Evolutionary conservation across 2,888 invertebrate species (phyloP).

Genomic region (Pyrocoelia pectoralis): DNA sequence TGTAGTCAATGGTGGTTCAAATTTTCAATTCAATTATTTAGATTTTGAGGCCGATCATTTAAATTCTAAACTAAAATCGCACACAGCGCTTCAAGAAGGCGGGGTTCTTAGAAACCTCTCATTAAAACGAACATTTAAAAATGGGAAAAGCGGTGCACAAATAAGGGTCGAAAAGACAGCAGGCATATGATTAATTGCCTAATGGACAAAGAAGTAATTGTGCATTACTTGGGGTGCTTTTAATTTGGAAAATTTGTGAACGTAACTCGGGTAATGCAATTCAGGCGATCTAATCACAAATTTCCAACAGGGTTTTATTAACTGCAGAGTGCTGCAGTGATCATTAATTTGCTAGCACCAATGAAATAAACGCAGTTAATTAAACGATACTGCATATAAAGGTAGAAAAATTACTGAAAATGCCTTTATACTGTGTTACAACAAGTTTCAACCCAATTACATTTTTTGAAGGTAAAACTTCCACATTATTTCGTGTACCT

Average conservation of each 20-base stretch:
- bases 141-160: too few species aligned
- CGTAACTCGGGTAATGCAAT: neutral
- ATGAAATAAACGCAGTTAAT: slow-evolving; percentile 12
- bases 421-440: neutral
- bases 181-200: too few species aligned
- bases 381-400: slow-evolving; percentile 3
- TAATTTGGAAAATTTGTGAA: neutral
- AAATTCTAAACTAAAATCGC: too few species aligned
- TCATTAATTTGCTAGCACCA: slow-evolving; percentile 9
- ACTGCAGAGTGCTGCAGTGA: slow-evolving; percentile 10
- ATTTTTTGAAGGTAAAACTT: neutral
- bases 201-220: too few species aligned
- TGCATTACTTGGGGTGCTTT: neutral
- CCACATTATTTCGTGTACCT: neutral
- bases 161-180: too few species aligned
- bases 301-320: slow-evolving; percentile 9
- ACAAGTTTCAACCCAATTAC: neutral
- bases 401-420: neutral
- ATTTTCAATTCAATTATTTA: too few species aligned
- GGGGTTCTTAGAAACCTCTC: too few species aligned
- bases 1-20: too few species aligned
- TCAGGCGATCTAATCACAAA: slow-evolving; percentile 13
- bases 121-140: too few species aligned
- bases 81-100: too few species aligned
- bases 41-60: too few species aligned